These are phyloP conservation scores for Calliphora vicina DNA, from an alignment of 1,140 invertebrate genomes.

Conservation along the genomic window DNA sequence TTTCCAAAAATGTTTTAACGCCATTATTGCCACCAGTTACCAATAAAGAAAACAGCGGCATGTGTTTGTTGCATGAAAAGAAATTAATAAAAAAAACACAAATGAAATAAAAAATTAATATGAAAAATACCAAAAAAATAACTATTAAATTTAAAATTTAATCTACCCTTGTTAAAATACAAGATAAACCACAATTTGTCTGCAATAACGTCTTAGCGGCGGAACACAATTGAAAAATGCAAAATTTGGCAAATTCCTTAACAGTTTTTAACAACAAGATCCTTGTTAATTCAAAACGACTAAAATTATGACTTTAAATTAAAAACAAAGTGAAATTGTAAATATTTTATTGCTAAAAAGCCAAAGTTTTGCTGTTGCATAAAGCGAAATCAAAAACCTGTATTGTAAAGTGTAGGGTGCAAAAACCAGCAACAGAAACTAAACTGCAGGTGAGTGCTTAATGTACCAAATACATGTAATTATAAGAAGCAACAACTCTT, in stretches of 20 bases:
- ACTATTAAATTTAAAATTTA: too few species aligned
- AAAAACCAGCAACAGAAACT: not conserved
- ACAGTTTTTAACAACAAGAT: too few species aligned
- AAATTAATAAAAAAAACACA: conserved; percentile 13
- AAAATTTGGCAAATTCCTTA: not conserved
- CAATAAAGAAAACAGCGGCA: not conserved
- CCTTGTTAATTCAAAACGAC: too few species aligned
- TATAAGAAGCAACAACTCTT: not conserved
- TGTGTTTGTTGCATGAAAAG: conserved; percentile 14
- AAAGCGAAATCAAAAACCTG: not conserved
- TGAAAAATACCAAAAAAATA: not conserved
- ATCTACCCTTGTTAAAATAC: not conserved
- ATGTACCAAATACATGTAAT: not conserved
- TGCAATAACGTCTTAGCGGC: not conserved
- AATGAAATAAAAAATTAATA: not conserved
- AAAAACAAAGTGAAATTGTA: too few species aligned
- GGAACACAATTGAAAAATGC: not conserved
- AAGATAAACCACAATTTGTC: conserved; percentile 20
- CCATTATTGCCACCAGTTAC: not conserved
- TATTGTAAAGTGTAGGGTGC: not conserved
- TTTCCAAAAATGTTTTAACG: not conserved
- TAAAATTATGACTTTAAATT: too few species aligned
- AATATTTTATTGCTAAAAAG: too few species aligned
- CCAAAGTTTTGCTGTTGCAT: too few species aligned
- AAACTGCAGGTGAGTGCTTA: not conserved